Conservation (phyloP, 2,797 vertebrate species). For the Clarias fuscus region DNA sequence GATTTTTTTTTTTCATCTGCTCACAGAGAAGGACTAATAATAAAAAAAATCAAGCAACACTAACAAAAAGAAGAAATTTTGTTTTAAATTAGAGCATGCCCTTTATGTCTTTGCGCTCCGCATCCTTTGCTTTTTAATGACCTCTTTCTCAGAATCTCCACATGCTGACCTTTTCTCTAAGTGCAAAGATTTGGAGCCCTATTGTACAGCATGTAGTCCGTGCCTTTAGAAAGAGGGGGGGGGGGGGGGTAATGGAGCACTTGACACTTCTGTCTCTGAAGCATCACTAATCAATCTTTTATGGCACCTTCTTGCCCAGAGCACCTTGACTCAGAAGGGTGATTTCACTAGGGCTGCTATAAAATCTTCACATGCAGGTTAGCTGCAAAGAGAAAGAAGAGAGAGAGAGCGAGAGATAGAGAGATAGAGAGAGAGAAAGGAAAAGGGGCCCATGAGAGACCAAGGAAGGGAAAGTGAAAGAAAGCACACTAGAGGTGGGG, state of each 20-base stretch:
- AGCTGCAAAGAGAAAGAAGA: conserved; percentile 33
- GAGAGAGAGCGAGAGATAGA: conserved; percentile 1
- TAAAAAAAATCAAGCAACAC: background rate
- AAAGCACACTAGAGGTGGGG: conserved; percentile 30
- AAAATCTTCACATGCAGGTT: conserved; percentile 47
- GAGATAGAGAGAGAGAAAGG: background rate
- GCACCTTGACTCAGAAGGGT: conserved; percentile 52
- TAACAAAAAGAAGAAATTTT: background rate
- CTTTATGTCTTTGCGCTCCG: background rate
- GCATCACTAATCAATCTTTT: conserved; percentile 74
- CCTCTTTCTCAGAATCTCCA: background rate
- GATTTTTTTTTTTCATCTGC: background rate
- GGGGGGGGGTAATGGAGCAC: conserved; percentile 55
- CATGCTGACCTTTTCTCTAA: conserved; percentile 31
- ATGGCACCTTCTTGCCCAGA: conserved; percentile 59
- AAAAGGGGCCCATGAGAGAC: background rate
- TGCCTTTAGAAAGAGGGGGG: conserved; percentile 41
- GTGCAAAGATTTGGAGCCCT: conserved; percentile 39
- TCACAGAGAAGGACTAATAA: background rate
- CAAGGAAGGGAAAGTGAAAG: conserved; percentile 18
- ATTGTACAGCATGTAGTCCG: conserved; percentile 43
- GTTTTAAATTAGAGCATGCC: conserved; percentile 3
- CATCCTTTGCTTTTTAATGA: conserved; percentile 14
- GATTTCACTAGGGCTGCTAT: conserved; percentile 51
- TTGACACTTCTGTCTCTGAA: conserved; percentile 72